Conservation (phyloP, 2,113 vertebrate species). For the Psilopogon haemacephalus region DNA sequence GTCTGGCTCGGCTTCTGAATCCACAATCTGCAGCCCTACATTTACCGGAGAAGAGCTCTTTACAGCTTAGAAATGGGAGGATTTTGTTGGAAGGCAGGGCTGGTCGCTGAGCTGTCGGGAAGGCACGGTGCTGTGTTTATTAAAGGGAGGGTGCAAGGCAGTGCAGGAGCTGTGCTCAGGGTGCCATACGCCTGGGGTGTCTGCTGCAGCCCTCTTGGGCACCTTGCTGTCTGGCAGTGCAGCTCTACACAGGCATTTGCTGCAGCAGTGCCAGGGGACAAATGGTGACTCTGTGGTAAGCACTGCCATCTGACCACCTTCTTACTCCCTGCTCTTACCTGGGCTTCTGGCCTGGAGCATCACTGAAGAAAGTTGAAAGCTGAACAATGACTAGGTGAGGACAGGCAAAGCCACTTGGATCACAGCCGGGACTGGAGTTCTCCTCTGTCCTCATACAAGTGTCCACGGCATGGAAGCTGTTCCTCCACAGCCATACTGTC, state of each 20-base stretch:
- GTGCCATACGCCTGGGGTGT: not conserved
- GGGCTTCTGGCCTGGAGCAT: slow-evolving; percentile 90
- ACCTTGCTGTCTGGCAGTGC: not conserved
- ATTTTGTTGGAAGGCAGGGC: not conserved
- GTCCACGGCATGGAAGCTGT: slow-evolving; percentile 98
- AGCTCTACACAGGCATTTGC: not conserved
- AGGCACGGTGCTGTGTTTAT: not conserved
- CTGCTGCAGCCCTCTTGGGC: not conserved
- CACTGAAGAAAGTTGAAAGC: slow-evolving; percentile 96
- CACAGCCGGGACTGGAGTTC: slow-evolving; percentile 98
- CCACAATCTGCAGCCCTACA: not conserved
- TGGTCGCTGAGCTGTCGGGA: not conserved
- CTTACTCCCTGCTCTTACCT: slow-evolving; percentile 76
- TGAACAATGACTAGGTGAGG: slow-evolving; percentile 95
- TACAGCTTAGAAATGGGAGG: not conserved
- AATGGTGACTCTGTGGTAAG: not conserved
- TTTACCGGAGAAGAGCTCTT: not conserved
- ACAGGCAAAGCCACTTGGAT: slow-evolving; percentile 93
- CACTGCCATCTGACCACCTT: not conserved
- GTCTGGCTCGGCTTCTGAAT: slow-evolving; percentile 13
- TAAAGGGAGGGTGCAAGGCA: not conserved
- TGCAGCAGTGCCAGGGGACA: not conserved
- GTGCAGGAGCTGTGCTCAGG: not conserved
- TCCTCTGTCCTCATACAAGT: slow-evolving; percentile 97
- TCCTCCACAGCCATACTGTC: slow-evolving; percentile 97